Evolutionary conservation across 2,888 invertebrate species (phyloP).

Genomic region (Acleris laterana): DNA sequence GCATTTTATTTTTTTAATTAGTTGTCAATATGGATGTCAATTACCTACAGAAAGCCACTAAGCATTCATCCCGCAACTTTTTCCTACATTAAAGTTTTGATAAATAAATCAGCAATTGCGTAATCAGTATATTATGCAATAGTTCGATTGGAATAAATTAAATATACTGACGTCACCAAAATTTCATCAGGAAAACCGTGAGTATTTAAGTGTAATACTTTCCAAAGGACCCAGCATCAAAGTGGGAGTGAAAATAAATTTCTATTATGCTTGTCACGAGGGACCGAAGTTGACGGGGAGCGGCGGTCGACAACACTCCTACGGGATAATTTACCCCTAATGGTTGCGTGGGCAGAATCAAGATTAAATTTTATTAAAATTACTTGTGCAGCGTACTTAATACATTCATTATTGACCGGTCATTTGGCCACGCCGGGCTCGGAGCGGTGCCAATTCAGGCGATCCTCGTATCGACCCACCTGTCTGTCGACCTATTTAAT

Average conservation of each 20-base stretch:
- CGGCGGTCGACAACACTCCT: constrained; percentile 42
- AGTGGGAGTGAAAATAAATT: constrained; percentile 54
- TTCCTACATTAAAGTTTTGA: too few relatives aligned
- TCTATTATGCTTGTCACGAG: constrained; percentile 54
- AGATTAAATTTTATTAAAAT: constrained; percentile 7
- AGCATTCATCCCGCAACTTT: too few relatives aligned
- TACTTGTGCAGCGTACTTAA: constrained; percentile 4
- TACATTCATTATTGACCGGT: constrained; percentile 31
- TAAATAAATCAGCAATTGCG: too few relatives aligned
- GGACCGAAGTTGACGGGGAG: constrained; percentile 46
- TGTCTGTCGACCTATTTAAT: constrained; percentile 35
- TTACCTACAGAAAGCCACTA: too few relatives aligned
- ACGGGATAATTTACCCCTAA: constrained; percentile 40
- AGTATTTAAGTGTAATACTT: not conserved
- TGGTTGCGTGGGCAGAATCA: constrained; percentile 3
- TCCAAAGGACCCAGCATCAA: not conserved
- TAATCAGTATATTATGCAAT: too few relatives aligned
- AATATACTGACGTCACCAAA: too few relatives aligned
- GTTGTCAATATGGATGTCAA: too few relatives aligned
- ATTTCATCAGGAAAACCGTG: too few relatives aligned
- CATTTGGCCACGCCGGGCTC: constrained; percentile 28
- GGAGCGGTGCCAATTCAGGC: constrained; percentile 36
- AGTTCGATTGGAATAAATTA: too few relatives aligned
- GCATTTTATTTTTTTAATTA: too few relatives aligned
- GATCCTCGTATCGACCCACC: constrained; percentile 34